Conservation (phyloP, 1,140 invertebrate genomes). For the Pseudobourletiella spinata region DNA sequence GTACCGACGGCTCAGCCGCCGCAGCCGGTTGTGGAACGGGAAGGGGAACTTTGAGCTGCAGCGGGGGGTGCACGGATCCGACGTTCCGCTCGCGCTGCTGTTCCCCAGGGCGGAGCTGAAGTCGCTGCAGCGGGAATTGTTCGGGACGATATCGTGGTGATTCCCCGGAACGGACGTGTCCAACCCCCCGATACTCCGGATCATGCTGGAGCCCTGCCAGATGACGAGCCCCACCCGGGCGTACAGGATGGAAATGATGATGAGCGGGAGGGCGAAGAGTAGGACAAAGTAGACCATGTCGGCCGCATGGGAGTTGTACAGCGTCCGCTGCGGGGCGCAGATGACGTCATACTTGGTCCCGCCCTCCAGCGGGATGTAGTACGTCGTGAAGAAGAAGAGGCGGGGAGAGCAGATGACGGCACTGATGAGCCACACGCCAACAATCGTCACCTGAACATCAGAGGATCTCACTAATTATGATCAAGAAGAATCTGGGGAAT, state of each 20-base stretch:
- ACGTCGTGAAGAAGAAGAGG: conserved; percentile 61
- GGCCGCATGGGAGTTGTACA: conserved; percentile 62
- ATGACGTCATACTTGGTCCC: conserved; percentile 52
- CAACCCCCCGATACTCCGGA: no score
- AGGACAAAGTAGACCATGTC: conserved; percentile 66
- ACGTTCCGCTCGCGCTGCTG: no score
- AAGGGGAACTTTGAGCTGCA: no score
- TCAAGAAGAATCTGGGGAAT: no score
- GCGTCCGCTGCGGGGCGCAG: conserved; percentile 58
- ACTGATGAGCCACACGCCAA: conserved; percentile 62
- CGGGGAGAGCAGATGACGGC: conserved; percentile 64
- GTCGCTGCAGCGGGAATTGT: neutral
- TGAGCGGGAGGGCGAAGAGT: conserved; percentile 60
- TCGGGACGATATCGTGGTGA: neutral
- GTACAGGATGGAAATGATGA: conserved; percentile 44
- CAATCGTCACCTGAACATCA: conserved; percentile 52
- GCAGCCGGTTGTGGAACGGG: no score
- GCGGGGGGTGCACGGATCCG: no score
- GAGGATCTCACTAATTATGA: no score
- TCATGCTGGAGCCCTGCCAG: neutral
- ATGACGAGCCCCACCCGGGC: neutral
- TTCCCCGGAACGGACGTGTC: neutral
- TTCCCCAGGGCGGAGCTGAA: no score
- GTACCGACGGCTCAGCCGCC: no score
- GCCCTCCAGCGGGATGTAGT: conserved; percentile 46